A percentile compares a stretch with the other conserved stretches of the same genome.
These are phyloP conservation scores for Drosophila repleta DNA, from an alignment of 1,140 invertebrate species.

Conservation along the genomic window DNA sequence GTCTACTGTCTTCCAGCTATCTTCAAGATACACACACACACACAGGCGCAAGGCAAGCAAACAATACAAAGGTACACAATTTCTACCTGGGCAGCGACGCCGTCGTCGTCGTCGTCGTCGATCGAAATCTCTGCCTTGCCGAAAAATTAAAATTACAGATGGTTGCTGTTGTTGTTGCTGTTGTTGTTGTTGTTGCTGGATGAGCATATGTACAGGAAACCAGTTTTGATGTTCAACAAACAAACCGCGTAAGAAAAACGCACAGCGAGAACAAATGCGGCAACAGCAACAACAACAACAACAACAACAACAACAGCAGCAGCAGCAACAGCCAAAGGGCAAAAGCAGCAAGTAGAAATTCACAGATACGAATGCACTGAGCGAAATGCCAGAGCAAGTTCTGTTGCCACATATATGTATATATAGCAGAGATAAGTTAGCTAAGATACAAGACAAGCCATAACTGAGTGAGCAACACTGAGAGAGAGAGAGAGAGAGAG, in stretches of 20 bases:
- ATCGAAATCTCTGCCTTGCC: constrained; percentile 78
- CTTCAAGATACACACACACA: constrained; percentile 66
- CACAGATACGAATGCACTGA: constrained; percentile 52
- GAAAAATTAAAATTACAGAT: constrained; percentile 83
- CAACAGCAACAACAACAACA: constrained; percentile 28
- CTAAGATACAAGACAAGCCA: no score
- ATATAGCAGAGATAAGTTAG: no score
- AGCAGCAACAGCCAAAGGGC: constrained; percentile 38
- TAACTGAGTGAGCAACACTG: no score
- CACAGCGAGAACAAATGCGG: constrained; percentile 57
- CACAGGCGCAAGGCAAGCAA: constrained; percentile 39
- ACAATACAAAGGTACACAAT: constrained; percentile 71
- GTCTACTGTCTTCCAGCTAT: constrained; percentile 70
- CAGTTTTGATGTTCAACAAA: constrained; percentile 81
- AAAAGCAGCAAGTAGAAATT: constrained; percentile 50
- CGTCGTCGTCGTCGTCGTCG: constrained; percentile 41
- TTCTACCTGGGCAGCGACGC: constrained; percentile 73
- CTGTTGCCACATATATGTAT: no score
- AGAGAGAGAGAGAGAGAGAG: not conserved
- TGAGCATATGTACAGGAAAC: constrained; percentile 82
- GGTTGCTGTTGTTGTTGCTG: constrained; percentile 42
- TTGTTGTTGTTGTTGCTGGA: constrained; percentile 56
- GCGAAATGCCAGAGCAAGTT: not conserved
- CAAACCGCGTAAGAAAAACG: constrained; percentile 72
- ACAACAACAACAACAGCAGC: constrained; percentile 27